phyloP scores from a whole-genome alignment of 2,888 invertebrate genomes.

The Ctenicera cuprea region DNA sequence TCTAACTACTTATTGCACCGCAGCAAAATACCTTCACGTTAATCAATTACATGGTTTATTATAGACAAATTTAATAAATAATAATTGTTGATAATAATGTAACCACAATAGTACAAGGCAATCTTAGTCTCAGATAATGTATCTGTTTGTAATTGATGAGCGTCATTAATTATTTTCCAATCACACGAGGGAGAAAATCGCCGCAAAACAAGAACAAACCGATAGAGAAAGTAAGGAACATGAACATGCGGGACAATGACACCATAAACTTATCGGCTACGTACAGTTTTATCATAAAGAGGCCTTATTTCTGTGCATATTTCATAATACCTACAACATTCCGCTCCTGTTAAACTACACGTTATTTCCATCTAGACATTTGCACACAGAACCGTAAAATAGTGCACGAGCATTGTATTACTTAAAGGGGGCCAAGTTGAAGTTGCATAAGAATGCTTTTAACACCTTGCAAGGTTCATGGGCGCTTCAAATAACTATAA shows the following conservation, averaged over 20 bases:
- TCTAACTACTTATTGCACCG: too few relatives aligned
- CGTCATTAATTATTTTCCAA: too few relatives aligned
- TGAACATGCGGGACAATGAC: conserved; percentile 22
- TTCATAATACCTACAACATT: conserved; percentile 38
- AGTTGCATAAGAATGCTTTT: conserved; percentile 26
- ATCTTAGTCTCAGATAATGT: too few relatives aligned
- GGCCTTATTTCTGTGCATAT: conserved; percentile 30
- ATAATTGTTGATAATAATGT: too few relatives aligned
- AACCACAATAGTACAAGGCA: too few relatives aligned
- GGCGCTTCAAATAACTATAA: conserved; percentile 19
- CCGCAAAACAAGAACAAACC: neutral
- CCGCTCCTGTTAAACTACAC: conserved; percentile 36
- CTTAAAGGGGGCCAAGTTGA: conserved; percentile 45
- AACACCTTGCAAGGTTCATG: conserved; percentile 41
- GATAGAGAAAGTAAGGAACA: conserved; percentile 14
- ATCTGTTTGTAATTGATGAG: too few relatives aligned
- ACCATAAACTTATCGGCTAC: conserved; percentile 20
- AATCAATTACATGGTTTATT: too few relatives aligned
- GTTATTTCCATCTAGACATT: conserved; percentile 42
- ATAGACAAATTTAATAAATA: too few relatives aligned
- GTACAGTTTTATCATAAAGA: conserved; percentile 32
- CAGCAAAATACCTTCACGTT: too few relatives aligned
- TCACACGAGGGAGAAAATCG: neutral
- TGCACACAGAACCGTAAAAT: conserved; percentile 42
- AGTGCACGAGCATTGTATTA: conserved; percentile 38